Conservation (phyloP, 2,113 vertebrate species). For the Tringa solitaria region DNA sequence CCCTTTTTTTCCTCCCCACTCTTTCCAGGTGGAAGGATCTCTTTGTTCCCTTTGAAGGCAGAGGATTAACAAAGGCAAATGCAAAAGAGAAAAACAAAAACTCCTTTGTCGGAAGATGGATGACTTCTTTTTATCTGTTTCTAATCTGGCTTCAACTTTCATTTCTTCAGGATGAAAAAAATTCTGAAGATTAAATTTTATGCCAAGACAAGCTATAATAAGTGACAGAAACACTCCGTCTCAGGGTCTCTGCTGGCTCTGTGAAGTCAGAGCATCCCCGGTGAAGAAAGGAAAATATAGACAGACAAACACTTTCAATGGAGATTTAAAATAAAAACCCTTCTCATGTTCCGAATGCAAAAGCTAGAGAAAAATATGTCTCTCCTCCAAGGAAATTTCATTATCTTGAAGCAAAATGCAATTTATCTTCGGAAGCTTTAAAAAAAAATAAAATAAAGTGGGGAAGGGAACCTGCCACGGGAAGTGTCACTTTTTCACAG, state of each 20-base stretch:
- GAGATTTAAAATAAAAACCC: constrained; percentile 38
- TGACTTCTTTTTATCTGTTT: constrained; percentile 45
- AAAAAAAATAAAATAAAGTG: background rate
- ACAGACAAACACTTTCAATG: constrained; percentile 33
- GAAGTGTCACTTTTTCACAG: background rate
- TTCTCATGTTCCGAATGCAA: constrained; percentile 26
- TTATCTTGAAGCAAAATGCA: constrained; percentile 28
- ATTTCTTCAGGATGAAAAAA: constrained; percentile 24
- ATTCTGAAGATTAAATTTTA: constrained; percentile 32
- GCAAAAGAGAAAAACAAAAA: constrained; percentile 19
- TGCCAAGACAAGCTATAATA: constrained; percentile 28
- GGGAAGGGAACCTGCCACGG: background rate
- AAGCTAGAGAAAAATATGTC: constrained; percentile 4
- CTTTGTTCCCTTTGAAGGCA: constrained; percentile 34
- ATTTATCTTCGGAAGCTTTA: constrained; percentile 18
- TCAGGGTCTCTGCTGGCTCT: background rate
- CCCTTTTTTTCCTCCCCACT: background rate
- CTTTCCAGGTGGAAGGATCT: constrained; percentile 5
- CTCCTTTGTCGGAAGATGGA: constrained; percentile 23
- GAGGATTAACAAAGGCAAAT: constrained; percentile 42
- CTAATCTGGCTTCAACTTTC: constrained; percentile 53
- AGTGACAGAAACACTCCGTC: constrained; percentile 39
- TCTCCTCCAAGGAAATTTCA: constrained; percentile 25
- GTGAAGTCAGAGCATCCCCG: constrained; percentile 27
- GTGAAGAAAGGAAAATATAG: constrained; percentile 33